Conservation (phyloP, 2,797 vertebrate genomes). For the Siniperca scherzeri region DNA sequence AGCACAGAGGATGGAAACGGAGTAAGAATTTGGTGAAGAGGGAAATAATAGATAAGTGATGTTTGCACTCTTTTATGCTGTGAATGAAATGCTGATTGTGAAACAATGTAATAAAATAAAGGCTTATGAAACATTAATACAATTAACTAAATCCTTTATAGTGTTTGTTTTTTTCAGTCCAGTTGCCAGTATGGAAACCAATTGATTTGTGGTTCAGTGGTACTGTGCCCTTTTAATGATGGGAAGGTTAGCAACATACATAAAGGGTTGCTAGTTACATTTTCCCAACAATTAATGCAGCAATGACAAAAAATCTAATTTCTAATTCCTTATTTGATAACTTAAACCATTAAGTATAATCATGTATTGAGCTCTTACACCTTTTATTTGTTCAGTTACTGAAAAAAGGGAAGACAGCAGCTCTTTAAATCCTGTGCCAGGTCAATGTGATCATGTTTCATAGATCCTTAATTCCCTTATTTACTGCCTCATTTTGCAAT, state of each 20-base stretch:
- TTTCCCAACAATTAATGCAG: not conserved
- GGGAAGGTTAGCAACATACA: not conserved
- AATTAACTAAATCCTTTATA: not conserved
- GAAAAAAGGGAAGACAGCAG: not conserved
- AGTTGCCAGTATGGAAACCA: not conserved
- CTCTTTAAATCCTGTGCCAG: not conserved
- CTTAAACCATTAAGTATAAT: not conserved
- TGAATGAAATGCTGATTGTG: constrained; percentile 19
- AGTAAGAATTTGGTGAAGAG: not conserved
- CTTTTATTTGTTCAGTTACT: not conserved
- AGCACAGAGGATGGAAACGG: not conserved
- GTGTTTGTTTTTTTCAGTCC: constrained; percentile 15
- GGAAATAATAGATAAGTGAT: not conserved
- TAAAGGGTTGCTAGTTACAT: not conserved
- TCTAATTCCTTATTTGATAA: not conserved
- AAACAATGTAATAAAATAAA: constrained; percentile 37
- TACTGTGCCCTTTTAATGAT: not conserved
- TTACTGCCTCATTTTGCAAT: not conserved
- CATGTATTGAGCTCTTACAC: not conserved
- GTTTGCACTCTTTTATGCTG: constrained; percentile 1
- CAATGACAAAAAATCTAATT: not conserved
- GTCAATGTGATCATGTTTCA: constrained; percentile 2
- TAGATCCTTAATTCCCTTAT: not conserved
- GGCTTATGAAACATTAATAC: not conserved
- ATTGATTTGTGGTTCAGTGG: not conserved